These are phyloP conservation scores for Agrilus mali DNA, from an alignment of 2,888 invertebrate genomes.

Conservation along the genomic window DNA sequence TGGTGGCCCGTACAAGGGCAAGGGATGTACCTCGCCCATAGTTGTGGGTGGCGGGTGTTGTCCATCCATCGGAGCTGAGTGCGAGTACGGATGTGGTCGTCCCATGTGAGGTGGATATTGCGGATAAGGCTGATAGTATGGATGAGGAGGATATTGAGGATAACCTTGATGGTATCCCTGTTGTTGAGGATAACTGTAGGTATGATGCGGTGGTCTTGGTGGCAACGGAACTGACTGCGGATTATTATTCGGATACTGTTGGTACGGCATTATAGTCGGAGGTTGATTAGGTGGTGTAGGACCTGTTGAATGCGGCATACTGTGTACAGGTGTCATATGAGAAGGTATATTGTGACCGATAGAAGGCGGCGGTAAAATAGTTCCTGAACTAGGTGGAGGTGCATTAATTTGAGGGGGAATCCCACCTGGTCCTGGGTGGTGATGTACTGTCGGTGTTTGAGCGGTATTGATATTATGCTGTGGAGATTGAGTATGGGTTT, in stretches of 20 bases:
- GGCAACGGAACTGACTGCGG: slow-evolving; percentile 41
- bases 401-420: slow-evolving; percentile 13
- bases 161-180: slow-evolving; percentile 37
- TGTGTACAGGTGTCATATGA: slow-evolving; percentile 13
- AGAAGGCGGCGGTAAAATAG: slow-evolving; percentile 1
- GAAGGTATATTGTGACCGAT: slow-evolving; percentile 12
- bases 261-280: slow-evolving; percentile 30
- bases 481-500: slow-evolving; percentile 16
- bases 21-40: slow-evolving; percentile 16
- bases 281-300: slow-evolving; percentile 24
- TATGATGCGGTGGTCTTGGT: slow-evolving; percentile 42
- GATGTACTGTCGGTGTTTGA: slow-evolving; percentile 21
- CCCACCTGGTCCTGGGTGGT: slow-evolving; percentile 17
- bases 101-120: slow-evolving; percentile 42
- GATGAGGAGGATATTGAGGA: slow-evolving; percentile 36
- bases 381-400: slow-evolving; percentile 6
- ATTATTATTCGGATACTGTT: slow-evolving; percentile 29
- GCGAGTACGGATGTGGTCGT: slow-evolving; percentile 35
- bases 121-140: slow-evolving; percentile 40
- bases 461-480: slow-evolving; percentile 27
- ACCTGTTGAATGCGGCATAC: slow-evolving; percentile 16
- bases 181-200: slow-evolving; percentile 37
- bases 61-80: slow-evolving; percentile 21
- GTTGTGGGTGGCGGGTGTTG: slow-evolving; percentile 21
- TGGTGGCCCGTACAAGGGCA: slow-evolving; percentile 17